Evolutionary conservation across 2,113 vertebrate species (phyloP).

Genomic region (Phylloscopus trochilus): DNA sequence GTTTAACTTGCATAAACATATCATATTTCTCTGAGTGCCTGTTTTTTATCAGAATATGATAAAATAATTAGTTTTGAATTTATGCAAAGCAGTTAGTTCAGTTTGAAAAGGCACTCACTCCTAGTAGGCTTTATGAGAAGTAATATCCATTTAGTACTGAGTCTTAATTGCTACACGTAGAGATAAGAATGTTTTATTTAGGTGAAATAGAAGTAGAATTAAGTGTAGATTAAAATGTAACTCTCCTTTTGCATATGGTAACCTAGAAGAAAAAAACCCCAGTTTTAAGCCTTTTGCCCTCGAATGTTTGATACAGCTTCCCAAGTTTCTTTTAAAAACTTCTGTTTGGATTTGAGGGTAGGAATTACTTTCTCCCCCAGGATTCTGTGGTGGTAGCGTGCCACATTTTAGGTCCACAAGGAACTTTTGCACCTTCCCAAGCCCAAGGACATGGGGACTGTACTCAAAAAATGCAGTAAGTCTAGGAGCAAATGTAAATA

Average conservation of each 20-base stretch:
- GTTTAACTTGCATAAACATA: not conserved
- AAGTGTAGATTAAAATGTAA: not conserved
- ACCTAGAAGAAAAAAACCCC: not conserved
- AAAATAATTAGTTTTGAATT: not conserved
- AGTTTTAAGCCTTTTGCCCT: not conserved
- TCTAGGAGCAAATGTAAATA: not conserved
- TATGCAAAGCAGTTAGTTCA: not conserved
- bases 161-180: not conserved
- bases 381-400: not conserved
- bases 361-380: not conserved
- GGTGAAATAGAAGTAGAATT: not conserved
- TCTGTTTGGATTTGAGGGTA: not conserved
- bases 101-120: not conserved
- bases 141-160: not conserved
- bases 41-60: not conserved
- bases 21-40: not conserved
- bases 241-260: not conserved
- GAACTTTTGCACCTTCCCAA: not conserved
- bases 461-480: not conserved
- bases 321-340: not conserved
- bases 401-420: not conserved
- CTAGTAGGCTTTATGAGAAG: not conserved
- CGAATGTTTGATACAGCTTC: not conserved
- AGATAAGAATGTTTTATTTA: not conserved
- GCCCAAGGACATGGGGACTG: accelerated